These are phyloP conservation scores for Drosophila watanabei DNA, from an alignment of 1,140 invertebrate species.

Conservation along the genomic window DNA sequence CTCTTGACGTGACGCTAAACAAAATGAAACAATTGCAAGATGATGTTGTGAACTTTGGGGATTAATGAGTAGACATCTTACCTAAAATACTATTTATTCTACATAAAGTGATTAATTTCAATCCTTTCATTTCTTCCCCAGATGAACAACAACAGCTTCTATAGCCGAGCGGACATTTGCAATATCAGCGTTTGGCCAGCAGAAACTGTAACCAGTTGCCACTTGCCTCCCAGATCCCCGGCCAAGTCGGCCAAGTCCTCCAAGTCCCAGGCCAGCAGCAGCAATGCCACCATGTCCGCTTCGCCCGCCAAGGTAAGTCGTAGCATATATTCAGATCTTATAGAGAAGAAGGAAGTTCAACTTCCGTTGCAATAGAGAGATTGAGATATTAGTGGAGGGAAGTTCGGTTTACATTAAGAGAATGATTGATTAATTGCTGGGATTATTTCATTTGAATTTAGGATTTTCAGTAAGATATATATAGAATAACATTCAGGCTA, in stretches of 20 bases:
- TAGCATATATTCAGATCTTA: neutral
- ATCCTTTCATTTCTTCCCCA: slow-evolving; percentile 5
- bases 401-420: neutral
- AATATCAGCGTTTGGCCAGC: slow-evolving; percentile 69
- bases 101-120: neutral
- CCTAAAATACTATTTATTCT: neutral
- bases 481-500: too few species aligned
- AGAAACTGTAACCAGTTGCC: slow-evolving; percentile 51
- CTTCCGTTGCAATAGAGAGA: slow-evolving; percentile 10
- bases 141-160: slow-evolving; percentile 54
- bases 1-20: slow-evolving; percentile 24
- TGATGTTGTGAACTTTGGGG: neutral
- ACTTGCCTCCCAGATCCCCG: slow-evolving; percentile 73
- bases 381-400: slow-evolving; percentile 6
- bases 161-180: slow-evolving; percentile 75
- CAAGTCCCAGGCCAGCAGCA: slow-evolving; percentile 72
- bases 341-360: slow-evolving; percentile 9
- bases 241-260: slow-evolving; percentile 68
- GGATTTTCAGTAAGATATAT: too few species aligned
- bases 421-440: slow-evolving; percentile 12
- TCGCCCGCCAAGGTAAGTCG: slow-evolving; percentile 73
- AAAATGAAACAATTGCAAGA: slow-evolving; percentile 58
- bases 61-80: neutral
- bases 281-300: slow-evolving; percentile 74
- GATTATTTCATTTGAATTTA: neutral